Evolutionary conservation across 23 tunicate genomes (phyloP).

Genomic region (Oikopleura vanhoeffeni): DNA sequence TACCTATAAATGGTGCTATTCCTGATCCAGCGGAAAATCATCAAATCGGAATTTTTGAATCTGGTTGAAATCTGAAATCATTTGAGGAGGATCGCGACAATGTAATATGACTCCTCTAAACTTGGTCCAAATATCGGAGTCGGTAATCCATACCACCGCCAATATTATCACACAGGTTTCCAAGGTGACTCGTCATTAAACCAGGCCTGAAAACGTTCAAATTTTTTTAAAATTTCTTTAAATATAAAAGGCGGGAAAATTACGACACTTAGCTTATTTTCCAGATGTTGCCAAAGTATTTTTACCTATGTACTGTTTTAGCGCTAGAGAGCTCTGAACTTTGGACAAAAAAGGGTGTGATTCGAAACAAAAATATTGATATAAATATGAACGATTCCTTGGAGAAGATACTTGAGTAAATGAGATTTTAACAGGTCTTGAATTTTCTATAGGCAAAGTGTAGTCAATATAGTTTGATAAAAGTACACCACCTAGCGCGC

Average conservation of each 20-base stretch:
- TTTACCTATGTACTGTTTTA: no score
- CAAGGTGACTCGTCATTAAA: neutral
- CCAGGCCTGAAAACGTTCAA: no score
- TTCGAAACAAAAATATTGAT: no score
- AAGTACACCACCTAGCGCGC: neutral
- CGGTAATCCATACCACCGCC: neutral
- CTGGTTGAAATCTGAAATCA: neutral
- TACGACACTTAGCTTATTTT: no score
- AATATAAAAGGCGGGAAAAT: no score
- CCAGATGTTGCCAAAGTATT: no score
- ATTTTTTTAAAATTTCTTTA: no score
- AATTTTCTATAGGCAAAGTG: neutral
- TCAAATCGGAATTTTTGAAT: neutral
- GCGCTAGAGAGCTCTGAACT: no score
- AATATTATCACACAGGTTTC: neutral
- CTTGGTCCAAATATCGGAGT: no score
- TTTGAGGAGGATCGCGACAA: conserved; percentile 13
- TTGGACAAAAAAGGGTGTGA: no score
- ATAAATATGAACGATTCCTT: no score
- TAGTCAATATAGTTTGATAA: neutral
- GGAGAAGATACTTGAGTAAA: neutral
- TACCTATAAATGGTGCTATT: neutral
- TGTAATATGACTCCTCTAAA: neutral
- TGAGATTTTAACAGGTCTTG: neutral
- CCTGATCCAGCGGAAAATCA: neutral